Percentiles rank a stretch among this genome's conserved stretches.
phyloP scores from a whole-genome alignment of 2,113 vertebrate genomes.

The Tricholaema leucomelas region DNA sequence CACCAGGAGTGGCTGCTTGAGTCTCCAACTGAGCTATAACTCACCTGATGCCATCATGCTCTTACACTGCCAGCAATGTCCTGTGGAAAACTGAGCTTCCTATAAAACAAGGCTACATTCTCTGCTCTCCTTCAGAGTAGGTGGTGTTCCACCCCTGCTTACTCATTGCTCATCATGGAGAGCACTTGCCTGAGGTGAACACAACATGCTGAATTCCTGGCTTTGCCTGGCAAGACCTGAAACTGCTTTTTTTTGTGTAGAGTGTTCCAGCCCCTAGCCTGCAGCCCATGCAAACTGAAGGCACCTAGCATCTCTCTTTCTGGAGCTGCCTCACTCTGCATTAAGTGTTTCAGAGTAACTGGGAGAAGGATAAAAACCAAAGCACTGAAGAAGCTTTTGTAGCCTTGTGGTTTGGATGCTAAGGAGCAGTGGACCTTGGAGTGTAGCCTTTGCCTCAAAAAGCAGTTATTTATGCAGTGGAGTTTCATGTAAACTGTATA shows the following conservation, averaged over 20 bases:
- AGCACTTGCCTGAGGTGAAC: background rate
- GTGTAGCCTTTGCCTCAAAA: background rate
- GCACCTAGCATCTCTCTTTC: background rate
- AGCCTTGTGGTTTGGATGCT: background rate
- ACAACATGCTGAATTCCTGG: background rate
- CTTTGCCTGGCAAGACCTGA: background rate
- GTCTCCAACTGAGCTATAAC: background rate
- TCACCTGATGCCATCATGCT: accelerated
- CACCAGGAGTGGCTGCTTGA: background rate
- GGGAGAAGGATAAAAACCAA: background rate
- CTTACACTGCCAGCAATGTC: background rate
- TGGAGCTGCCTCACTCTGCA: background rate
- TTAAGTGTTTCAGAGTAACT: background rate
- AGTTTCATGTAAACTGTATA: background rate
- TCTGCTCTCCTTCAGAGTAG: background rate
- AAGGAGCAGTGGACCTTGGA: background rate
- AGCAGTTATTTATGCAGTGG: background rate
- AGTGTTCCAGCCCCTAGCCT: background rate
- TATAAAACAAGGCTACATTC: background rate
- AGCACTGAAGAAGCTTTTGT: background rate
- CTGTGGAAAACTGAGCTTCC: background rate
- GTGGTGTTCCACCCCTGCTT: background rate
- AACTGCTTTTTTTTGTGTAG: background rate
- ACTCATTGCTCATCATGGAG: background rate
- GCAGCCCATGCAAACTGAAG: background rate